Conservation (phyloP, 2,113 vertebrate genomes). For the Ellobius talpinus region DNA sequence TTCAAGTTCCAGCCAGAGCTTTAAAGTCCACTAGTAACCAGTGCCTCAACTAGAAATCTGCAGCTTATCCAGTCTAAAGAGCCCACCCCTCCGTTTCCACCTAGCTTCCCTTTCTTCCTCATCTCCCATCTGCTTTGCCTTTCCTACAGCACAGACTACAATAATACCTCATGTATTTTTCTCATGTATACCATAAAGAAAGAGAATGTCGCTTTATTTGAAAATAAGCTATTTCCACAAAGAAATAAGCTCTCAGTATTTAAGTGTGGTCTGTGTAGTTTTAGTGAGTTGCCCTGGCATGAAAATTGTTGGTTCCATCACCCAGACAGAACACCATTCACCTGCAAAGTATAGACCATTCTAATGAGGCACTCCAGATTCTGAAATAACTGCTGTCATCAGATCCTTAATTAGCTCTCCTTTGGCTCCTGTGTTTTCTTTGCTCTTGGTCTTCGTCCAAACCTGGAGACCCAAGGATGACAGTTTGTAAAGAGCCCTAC, state of each 20-base stretch:
- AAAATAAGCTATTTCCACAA: constrained; percentile 1
- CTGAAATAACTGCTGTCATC: neutral
- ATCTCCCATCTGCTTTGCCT: neutral
- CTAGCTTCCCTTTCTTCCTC: neutral
- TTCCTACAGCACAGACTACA: neutral
- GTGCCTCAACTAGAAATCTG: neutral
- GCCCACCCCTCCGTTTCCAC: accelerated
- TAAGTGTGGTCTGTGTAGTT: neutral
- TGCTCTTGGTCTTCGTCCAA: constrained; percentile 33
- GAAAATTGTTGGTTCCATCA: neutral
- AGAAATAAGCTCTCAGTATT: neutral
- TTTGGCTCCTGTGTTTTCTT: neutral
- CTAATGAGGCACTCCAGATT: neutral
- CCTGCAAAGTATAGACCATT: neutral
- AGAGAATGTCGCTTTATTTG: neutral
- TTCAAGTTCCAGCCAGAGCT: neutral
- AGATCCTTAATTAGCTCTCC: constrained; percentile 15
- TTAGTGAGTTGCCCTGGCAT: neutral
- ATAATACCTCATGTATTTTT: neutral
- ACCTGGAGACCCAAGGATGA: neutral
- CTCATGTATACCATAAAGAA: neutral
- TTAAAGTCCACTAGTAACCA: neutral
- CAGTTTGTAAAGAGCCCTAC: neutral
- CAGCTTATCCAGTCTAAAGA: neutral
- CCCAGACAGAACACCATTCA: neutral